Conservation (phyloP, 2,888 invertebrate genomes). For the Asteroscopus sphinx region DNA sequence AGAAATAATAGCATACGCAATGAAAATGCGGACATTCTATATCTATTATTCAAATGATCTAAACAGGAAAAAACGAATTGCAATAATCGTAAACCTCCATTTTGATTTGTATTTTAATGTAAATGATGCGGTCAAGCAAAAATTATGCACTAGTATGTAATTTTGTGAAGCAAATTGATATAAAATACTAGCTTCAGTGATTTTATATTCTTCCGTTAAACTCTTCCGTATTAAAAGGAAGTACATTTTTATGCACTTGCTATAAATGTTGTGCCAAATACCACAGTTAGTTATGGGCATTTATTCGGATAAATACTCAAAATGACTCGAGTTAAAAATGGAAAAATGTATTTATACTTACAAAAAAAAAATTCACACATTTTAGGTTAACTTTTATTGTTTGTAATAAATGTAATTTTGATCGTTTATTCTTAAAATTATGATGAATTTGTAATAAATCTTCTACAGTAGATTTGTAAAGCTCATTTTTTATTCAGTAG, state of each 20-base stretch:
- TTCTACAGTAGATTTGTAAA: background rate
- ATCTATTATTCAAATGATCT: background rate
- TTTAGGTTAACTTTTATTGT: conserved; percentile 20
- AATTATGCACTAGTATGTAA: conserved; percentile 16
- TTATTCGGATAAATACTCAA: no score
- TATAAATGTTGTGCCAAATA: background rate
- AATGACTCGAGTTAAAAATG: no score
- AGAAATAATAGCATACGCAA: background rate
- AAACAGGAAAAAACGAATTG: conserved; percentile 17
- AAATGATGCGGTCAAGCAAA: conserved; percentile 16
- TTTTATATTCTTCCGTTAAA: conserved; percentile 12
- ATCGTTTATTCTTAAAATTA: background rate
- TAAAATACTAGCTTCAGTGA: conserved; percentile 9
- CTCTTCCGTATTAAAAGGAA: conserved; percentile 19
- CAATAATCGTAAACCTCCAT: conserved; percentile 15
- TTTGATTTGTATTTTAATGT: conserved; percentile 11
- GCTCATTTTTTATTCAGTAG: background rate
- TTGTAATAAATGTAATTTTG: conserved; percentile 1
- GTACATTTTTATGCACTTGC: background rate
- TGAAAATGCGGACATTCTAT: background rate
- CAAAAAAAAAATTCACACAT: no score
- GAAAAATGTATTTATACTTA: no score
- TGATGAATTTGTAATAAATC: background rate
- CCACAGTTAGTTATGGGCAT: no score
- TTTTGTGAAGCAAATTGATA: conserved; percentile 19